Percentiles rank a stretch among this genome's conserved stretches.
Conservation (phyloP, 2,888 invertebrate genomes). For the Noctua pronuba region DNA sequence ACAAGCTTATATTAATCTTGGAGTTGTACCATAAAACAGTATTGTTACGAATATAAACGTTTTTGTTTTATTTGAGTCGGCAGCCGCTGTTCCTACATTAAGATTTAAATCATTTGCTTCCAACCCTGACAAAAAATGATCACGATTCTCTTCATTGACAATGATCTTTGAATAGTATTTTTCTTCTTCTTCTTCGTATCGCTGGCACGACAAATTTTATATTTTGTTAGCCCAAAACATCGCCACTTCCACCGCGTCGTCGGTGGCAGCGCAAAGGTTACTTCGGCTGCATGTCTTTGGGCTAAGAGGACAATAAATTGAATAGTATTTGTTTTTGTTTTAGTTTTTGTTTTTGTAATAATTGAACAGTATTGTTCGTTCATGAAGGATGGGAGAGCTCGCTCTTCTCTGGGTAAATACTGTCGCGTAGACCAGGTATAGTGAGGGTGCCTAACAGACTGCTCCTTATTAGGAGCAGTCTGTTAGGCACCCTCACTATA, state of each 20-base stretch:
- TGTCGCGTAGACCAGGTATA: not conserved
- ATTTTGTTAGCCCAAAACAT: too few relatives aligned
- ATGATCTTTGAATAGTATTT: not conserved
- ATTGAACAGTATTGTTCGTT: too few relatives aligned
- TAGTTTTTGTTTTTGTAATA: too few relatives aligned
- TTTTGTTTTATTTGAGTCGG: not conserved
- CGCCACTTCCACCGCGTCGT: too few relatives aligned
- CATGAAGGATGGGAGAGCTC: not conserved
- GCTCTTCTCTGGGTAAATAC: not conserved
- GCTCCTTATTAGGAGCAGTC: conserved; percentile 83
- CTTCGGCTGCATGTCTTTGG: too few relatives aligned
- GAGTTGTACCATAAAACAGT: not conserved
- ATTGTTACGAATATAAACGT: not conserved
- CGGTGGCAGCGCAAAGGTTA: too few relatives aligned
- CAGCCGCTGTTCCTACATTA: not conserved
- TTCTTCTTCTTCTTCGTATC: too few relatives aligned
- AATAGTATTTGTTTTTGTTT: too few relatives aligned
- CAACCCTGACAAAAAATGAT: not conserved
- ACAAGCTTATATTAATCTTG: conserved; percentile 36
- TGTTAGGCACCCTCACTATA: too few relatives aligned
- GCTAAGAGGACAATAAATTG: too few relatives aligned
- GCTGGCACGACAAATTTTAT: too few relatives aligned
- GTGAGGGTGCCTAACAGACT: not conserved
- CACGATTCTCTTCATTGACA: not conserved
- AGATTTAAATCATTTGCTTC: not conserved